Base-by-base conservation (phyloP, 2,113 vertebrate species). In the Sorex fumeus region DNA sequence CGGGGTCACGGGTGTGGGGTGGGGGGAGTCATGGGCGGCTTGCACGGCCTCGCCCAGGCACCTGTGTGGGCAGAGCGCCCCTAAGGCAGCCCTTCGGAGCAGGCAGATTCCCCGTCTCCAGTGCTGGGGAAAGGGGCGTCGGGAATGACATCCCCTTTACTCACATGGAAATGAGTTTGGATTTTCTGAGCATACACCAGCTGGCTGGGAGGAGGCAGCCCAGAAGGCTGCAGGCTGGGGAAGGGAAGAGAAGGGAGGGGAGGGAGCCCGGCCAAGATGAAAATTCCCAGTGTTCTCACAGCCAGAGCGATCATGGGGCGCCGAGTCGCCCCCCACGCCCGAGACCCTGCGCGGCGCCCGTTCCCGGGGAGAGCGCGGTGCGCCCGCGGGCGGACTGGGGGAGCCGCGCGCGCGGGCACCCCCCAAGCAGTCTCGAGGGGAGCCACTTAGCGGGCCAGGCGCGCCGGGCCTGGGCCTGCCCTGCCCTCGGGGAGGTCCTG, bases 131-230 rank as follows among this genome's bases (percentile, higher is more conserved):
- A 95, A 95, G 93, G 95, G 94, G 90, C 36, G 94, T 89, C 90
- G 93, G 93, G 96, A 94, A 96, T 95, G 95, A 94, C 86, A 95
- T 95, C 86, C 93, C 94, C 96, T 95, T 85, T 32, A 95, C 93
- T 94, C 95, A 91, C 93, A 96, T 96, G 96, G 95, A 97, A 96
- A 96, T 96, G 90, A 96, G 96, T 96, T 96, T 95, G 94, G 95
- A 90, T 96, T 96, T 95, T 96, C 96, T 96, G 90, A 95, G 95
- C 91, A 40, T 77, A 94, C 92, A 97, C 96, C 96, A 97, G 96
- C 96, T 97, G 96, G 96, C 94, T 96, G 74, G 94, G 94, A 91
- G 96, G 93, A 96, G 96, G 95, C 91, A 87, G 96, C 96, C 96
- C 96, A 96, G 96, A 96, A 97, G 96, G 92, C 96, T 95, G 96